Conservation (phyloP, 2,888 invertebrate genomes). For the Lydus trimaculatus region DNA sequence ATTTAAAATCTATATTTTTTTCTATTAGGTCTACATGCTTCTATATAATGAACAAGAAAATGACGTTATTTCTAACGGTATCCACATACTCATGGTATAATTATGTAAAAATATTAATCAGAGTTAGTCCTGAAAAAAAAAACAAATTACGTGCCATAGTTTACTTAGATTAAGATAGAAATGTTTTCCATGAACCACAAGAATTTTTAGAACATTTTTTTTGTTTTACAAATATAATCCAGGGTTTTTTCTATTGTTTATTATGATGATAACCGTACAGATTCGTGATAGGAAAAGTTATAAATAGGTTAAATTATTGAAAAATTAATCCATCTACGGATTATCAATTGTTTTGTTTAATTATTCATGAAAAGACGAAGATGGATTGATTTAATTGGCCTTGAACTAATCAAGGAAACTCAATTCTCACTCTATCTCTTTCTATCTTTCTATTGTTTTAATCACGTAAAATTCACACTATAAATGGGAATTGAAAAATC, state of each 20-base stretch:
- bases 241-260: not conserved
- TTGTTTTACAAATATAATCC: not conserved
- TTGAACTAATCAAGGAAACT: constrained; percentile 23
- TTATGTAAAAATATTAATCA: constrained; percentile 13
- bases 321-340: not conserved
- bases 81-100: constrained; percentile 5
- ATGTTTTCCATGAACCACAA: not conserved
- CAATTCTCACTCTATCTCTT: not conserved
- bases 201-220: not conserved
- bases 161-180: not conserved
- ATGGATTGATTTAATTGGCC: not conserved
- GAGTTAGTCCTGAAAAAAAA: not conserved
- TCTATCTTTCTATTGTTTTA: constrained; percentile 13
- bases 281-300: not conserved
- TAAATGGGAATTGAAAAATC: no score
- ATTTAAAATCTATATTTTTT: constrained; percentile 16
- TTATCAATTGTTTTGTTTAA: not conserved
- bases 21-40: not conserved
- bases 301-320: not conserved
- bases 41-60: not conserved
- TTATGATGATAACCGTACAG: no score
- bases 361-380: not conserved
- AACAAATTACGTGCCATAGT: not conserved
- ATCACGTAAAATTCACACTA: no score
- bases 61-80: constrained; percentile 4